Evolutionary conservation across 2,113 vertebrate species (phyloP), one percentile per base, ranked within the genome.

Genomic region (Lepisosteus osseus): DNA sequence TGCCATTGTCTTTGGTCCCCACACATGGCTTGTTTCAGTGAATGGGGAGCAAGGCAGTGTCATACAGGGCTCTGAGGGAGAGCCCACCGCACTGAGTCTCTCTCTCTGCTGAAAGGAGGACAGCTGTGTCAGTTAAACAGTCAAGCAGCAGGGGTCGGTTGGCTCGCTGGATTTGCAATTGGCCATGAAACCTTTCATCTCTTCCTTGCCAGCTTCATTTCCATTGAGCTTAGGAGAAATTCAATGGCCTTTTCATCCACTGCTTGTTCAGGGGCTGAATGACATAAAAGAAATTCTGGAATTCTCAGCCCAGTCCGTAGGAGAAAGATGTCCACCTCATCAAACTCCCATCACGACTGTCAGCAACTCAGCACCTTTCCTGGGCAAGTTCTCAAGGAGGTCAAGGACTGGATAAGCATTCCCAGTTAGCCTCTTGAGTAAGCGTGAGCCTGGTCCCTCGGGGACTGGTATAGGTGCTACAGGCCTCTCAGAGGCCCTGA

Each of bases 111-210:
- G 59, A 63, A 65, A 62, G 75, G 67, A 62, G 70, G 54, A 69
- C 62, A 72, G 76, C 69, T 74, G 74, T 69, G 65, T 51, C 54
- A 65, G 73, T 77, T 66, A 45, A 74, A 76, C 65, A 78, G 71
- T 43, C 54, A 69, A 76, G 77, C 74, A 77, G 75, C 76, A 76
- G 73, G 76, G 63, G 56, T 14, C 3, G 59, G 41, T 43, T 44
- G 72, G 69, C 56, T 42, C 62, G 67, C 54, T 8, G 74, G 69
- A 80, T 80, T 79, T 78, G 71, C 78, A 81, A 79, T 78, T 67
- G 77, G 72, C 68, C 76, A 78, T 74, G 59, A 75, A 79, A 65
- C 66, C 80, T 83, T 81, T 81, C 72, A 81, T 80, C 76, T 76
- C 71, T 64, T 54, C 71, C 65, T 70, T 68, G 68, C 68, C 63